Conservation (phyloP, 2,888 invertebrate species). For the Sinopyrophorus schimmeli region DNA sequence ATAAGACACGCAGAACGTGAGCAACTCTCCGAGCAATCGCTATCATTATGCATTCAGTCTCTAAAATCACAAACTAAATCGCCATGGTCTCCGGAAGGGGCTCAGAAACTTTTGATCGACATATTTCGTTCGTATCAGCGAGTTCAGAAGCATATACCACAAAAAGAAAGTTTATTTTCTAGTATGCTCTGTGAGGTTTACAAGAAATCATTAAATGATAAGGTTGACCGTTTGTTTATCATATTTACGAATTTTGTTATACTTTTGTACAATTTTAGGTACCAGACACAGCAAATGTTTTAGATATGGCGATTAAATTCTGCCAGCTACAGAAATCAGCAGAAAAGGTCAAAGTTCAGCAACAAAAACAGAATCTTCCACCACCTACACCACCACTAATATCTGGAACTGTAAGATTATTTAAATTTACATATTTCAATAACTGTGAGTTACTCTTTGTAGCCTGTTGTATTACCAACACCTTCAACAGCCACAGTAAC, state of each 20-base stretch:
- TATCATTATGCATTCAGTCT: constrained; percentile 72
- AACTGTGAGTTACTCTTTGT: constrained; percentile 1
- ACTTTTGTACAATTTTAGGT: constrained; percentile 42
- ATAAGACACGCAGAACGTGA: constrained; percentile 83
- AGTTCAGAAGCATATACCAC: constrained; percentile 64
- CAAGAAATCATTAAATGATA: constrained; percentile 64
- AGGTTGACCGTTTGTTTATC: too few relatives aligned
- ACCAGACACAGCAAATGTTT: constrained; percentile 64
- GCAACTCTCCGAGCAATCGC: constrained; percentile 77
- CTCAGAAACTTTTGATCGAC: constrained; percentile 58
- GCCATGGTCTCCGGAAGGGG: constrained; percentile 49
- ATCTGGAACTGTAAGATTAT: constrained; percentile 13
- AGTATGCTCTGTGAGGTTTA: constrained; percentile 72
- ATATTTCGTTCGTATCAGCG: constrained; percentile 71
- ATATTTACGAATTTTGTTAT: too few relatives aligned
- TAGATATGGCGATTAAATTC: constrained; percentile 71
- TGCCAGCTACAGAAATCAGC: constrained; percentile 66
- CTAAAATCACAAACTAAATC: constrained; percentile 65
- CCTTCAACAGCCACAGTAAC: constrained; percentile 33
- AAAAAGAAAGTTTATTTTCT: constrained; percentile 64
- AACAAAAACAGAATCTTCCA: constrained; percentile 33
- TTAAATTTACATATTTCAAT: neutral
- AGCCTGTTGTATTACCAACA: constrained; percentile 35
- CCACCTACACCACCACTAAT: constrained; percentile 12
- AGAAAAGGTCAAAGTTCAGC: constrained; percentile 58